Evolutionary conservation across 2,113 vertebrate genomes (phyloP).

Genomic region (Cathartes aura): DNA sequence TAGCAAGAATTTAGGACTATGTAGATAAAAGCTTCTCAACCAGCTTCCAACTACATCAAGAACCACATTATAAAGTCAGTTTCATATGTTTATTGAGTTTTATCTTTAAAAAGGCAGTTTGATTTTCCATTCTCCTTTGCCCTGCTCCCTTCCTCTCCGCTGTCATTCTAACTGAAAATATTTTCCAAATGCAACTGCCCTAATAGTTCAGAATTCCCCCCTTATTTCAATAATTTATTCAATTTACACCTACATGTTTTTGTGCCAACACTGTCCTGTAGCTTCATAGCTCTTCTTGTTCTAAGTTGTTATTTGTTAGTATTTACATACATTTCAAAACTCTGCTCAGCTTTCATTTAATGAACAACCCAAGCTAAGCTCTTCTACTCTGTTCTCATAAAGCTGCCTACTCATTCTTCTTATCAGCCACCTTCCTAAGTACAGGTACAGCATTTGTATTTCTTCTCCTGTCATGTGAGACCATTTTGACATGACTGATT

Average conservation of each 20-base stretch:
- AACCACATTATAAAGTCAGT: not conserved
- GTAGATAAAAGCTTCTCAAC: not conserved
- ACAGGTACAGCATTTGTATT: not conserved
- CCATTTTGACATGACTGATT: not conserved
- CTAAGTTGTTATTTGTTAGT: not conserved
- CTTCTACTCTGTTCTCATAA: not conserved
- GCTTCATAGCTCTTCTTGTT: not conserved
- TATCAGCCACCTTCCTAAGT: not conserved
- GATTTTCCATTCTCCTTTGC: not conserved
- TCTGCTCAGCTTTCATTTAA: not conserved
- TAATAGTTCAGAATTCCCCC: not conserved
- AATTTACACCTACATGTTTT: not conserved
- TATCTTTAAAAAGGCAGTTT: not conserved
- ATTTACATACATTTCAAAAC: not conserved
- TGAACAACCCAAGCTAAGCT: not conserved
- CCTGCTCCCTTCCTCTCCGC: not conserved
- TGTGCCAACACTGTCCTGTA: not conserved
- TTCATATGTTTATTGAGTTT: not conserved
- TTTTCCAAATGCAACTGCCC: not conserved
- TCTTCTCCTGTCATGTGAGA: not conserved
- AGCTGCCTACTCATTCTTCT: not conserved
- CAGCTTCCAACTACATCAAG: not conserved
- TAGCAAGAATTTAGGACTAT: not conserved
- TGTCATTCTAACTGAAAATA: not conserved
- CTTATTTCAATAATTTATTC: not conserved